Percentiles rank a stretch among this genome's conserved stretches.
These are phyloP conservation scores for Morpho achilles DNA, from an alignment of 2,888 invertebrate genomes.

Conservation along the genomic window DNA sequence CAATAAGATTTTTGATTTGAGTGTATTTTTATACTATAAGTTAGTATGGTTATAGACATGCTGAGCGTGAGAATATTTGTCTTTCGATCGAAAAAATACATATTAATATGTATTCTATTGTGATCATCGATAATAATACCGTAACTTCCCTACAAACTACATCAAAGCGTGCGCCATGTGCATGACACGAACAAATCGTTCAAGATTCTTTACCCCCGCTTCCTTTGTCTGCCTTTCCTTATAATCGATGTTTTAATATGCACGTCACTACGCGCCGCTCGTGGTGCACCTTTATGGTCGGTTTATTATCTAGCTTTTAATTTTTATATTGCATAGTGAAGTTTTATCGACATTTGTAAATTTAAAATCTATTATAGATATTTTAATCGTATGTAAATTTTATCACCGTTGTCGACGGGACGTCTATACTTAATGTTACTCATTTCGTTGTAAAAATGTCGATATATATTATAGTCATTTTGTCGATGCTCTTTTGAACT, in stretches of 20 bases:
- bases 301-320: constrained; percentile 25
- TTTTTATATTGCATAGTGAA: constrained; percentile 15
- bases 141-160: constrained; percentile 23
- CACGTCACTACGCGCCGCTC: constrained; percentile 26
- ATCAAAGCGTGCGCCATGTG: constrained; percentile 25
- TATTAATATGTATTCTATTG: too few relatives aligned
- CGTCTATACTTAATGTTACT: neutral
- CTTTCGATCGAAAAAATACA: too few relatives aligned
- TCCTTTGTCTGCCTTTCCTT: constrained; percentile 25
- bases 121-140: constrained; percentile 4
- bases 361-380: neutral
- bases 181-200: constrained; percentile 27
- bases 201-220: constrained; percentile 26
- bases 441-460: neutral
- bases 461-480: too few relatives aligned
- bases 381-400: neutral
- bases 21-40: too few relatives aligned
- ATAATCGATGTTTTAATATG: constrained; percentile 33
- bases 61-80: too few relatives aligned
- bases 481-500: too few relatives aligned
- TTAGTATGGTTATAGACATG: too few relatives aligned
- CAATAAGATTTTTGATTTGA: too few relatives aligned
- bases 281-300: constrained; percentile 19
- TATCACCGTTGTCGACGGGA: neutral
- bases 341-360: constrained; percentile 7